phyloP scores from a whole-genome alignment of 2,797 vertebrate species.

The Acrocephalus scirpaceus region DNA sequence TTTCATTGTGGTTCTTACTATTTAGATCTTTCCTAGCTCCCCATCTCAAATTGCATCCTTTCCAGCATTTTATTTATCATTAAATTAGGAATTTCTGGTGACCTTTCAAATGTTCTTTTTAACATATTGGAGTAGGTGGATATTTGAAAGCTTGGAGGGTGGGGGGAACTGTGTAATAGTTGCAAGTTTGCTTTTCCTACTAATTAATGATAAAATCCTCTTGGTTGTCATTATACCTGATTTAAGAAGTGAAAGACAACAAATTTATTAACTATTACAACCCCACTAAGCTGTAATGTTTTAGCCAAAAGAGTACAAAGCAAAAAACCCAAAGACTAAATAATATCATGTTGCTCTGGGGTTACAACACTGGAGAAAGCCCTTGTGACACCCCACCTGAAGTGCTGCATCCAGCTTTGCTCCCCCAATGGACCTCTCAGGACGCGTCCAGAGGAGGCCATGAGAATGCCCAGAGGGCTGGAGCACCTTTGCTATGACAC shows the following conservation, averaged over 20 bases:
- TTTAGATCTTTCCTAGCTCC: background rate
- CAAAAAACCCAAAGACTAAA: background rate
- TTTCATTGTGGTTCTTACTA: background rate
- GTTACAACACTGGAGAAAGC: background rate
- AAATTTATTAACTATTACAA: background rate
- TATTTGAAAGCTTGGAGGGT: background rate
- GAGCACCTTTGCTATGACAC: background rate
- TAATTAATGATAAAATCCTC: conserved; percentile 21
- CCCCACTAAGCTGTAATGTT: background rate
- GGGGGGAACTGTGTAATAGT: background rate
- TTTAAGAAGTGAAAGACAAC: background rate
- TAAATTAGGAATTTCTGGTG: background rate
- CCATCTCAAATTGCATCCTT: background rate
- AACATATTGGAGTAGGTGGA: conserved; percentile 66
- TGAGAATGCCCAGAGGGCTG: background rate
- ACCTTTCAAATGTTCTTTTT: conserved; percentile 57
- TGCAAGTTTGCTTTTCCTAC: background rate
- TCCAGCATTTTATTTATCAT: background rate
- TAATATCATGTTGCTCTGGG: background rate
- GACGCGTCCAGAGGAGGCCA: background rate
- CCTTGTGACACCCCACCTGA: no score
- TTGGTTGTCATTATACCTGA: background rate
- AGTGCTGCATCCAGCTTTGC: background rate
- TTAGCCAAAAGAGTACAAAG: background rate
- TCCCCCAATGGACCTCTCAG: background rate